phyloP scores from a whole-genome alignment of 1,140 invertebrate species.

The Polypedilum pembai region DNA sequence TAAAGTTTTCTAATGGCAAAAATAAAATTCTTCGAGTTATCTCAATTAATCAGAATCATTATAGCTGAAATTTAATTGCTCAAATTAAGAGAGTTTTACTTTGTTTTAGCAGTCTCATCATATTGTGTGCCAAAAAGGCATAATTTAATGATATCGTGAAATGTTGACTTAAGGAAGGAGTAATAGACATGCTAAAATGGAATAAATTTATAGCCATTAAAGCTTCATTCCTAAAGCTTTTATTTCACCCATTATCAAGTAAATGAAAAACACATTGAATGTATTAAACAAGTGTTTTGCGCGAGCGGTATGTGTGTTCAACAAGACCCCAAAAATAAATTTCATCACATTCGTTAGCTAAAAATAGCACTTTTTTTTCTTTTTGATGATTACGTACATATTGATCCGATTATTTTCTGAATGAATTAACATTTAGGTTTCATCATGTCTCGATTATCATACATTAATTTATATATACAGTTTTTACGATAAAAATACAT shows the following conservation, averaged over 20 bases:
- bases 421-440: constrained; percentile 19
- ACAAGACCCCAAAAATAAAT: neutral
- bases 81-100: too few relatives aligned
- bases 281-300: neutral
- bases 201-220: constrained; percentile 11
- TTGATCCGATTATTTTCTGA: constrained; percentile 12
- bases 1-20: too few relatives aligned
- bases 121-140: too few relatives aligned
- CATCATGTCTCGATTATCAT: neutral
- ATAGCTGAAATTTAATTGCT: too few relatives aligned
- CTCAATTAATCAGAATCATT: too few relatives aligned
- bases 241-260: neutral
- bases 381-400: constrained; percentile 2
- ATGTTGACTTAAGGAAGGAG: neutral
- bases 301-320: neutral
- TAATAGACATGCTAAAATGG: neutral
- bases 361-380: neutral
- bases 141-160: neutral
- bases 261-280: neutral
- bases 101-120: too few relatives aligned
- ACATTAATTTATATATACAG: neutral
- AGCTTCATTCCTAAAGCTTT: neutral
- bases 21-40: too few relatives aligned
- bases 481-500: neutral
- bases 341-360: neutral